Conservation (phyloP, 2,113 vertebrate species). For the Ictalurus punctatus region DNA sequence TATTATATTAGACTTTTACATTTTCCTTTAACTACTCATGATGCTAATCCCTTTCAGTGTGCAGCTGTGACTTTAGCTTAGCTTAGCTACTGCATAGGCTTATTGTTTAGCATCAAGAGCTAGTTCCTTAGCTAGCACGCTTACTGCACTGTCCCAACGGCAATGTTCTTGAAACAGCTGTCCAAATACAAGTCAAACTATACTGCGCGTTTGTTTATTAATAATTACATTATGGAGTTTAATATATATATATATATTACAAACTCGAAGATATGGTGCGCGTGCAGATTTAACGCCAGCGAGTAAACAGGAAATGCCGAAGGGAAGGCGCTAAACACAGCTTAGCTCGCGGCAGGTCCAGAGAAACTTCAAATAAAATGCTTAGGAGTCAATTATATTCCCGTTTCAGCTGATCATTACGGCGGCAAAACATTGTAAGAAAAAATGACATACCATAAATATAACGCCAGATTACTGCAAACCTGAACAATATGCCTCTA, state of each 20-base stretch:
- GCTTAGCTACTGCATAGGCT: not conserved
- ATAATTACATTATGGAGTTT: no score
- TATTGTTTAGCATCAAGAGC: constrained; percentile 5
- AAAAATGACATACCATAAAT: constrained; percentile 26
- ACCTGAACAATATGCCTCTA: not conserved
- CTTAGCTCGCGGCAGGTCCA: not conserved
- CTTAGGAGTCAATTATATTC: no score
- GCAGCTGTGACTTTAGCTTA: not conserved
- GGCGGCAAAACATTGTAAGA: not conserved
- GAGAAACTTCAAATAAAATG: not conserved
- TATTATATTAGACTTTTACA: not conserved
- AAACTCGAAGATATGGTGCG: no score
- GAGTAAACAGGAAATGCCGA: not conserved
- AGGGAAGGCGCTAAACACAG: not conserved
- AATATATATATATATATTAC: no score
- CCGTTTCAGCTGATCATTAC: not conserved
- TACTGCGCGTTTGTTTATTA: no score
- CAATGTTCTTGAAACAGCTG: not conserved
- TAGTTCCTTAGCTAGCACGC: not conserved
- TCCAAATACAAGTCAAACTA: not conserved
- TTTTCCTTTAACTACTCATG: not conserved
- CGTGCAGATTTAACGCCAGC: not conserved
- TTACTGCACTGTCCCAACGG: not conserved
- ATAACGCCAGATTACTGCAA: not conserved
- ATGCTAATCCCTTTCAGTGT: not conserved